Conservation (phyloP, 2,797 vertebrate species). For the Parauchenoglanis punctatus region DNA sequence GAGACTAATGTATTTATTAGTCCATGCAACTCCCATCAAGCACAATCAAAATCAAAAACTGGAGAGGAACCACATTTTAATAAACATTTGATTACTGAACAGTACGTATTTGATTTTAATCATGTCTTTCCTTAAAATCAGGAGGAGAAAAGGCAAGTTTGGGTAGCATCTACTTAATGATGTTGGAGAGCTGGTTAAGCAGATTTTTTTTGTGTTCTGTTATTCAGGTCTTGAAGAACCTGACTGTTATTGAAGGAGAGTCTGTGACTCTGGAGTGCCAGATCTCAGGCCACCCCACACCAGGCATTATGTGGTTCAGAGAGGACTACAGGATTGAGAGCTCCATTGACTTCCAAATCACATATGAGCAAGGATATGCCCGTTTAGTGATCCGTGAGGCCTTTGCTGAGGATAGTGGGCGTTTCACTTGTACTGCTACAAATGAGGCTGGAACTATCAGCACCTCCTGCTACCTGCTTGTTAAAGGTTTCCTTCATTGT, state of each 20-base stretch:
- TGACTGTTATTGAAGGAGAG: constrained; percentile 91
- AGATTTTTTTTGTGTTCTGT: constrained; percentile 8
- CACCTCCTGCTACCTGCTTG: constrained; percentile 91
- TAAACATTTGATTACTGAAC: background rate
- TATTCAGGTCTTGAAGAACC: constrained; percentile 86
- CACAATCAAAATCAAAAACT: background rate
- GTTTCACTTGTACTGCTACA: constrained; percentile 93
- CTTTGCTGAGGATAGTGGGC: constrained; percentile 90
- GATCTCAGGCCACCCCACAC: constrained; percentile 87
- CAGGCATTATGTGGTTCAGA: constrained; percentile 90
- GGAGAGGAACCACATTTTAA: background rate
- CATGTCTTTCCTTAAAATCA: background rate
- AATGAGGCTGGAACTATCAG: constrained; percentile 90
- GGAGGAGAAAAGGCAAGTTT: background rate
- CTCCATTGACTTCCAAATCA: constrained; percentile 95
- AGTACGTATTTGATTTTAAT: background rate
- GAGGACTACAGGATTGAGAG: constrained; percentile 91
- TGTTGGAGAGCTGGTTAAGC: background rate
- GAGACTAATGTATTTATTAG: background rate
- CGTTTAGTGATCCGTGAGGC: constrained; percentile 92
- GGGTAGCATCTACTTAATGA: background rate
- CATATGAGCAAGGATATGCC: constrained; percentile 79
- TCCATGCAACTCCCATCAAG: background rate
- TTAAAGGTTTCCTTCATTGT: constrained; percentile 57
- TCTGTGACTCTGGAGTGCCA: constrained; percentile 91